A percentile compares a stretch with the other conserved stretches of the same genome.
phyloP scores from a whole-genome alignment of 2,797 vertebrate species.

The Eptatretus atami region DNA sequence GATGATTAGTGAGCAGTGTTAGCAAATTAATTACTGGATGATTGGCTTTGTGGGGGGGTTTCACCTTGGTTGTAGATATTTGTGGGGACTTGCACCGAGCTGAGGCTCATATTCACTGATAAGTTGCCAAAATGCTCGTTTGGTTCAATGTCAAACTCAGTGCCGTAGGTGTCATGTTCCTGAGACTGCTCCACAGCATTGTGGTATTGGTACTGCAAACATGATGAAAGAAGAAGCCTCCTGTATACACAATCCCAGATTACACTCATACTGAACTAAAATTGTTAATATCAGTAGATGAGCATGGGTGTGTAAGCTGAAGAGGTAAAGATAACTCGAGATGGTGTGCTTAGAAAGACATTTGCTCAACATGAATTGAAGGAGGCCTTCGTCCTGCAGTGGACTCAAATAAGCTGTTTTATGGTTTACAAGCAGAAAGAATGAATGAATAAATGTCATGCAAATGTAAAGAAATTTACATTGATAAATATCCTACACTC shows the following conservation, averaged over 20 bases:
- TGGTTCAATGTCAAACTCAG: constrained; percentile 40
- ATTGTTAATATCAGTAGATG: neutral
- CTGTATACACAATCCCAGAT: no score
- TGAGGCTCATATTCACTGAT: constrained; percentile 40
- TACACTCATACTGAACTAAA: no score
- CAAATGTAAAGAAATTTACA: no score
- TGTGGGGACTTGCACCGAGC: constrained; percentile 67
- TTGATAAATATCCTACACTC: no score
- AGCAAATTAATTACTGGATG: no score
- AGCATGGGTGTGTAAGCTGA: neutral
- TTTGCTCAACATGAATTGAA: neutral
- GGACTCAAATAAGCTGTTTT: no score
- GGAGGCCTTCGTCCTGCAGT: no score
- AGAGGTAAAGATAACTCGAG: neutral
- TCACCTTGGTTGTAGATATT: constrained; percentile 86
- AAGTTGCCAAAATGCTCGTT: constrained; percentile 65
- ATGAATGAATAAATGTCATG: no score
- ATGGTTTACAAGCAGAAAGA: no score
- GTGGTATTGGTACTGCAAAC: constrained; percentile 50
- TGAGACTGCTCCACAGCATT: constrained; percentile 50
- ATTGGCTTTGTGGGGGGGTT: neutral
- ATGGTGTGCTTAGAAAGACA: neutral
- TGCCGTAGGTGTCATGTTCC: constrained; percentile 32
- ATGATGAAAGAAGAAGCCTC: constrained; percentile 10
- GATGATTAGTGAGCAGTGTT: no score